Conservation (phyloP, 2,888 invertebrate species). For the Catocala nupta region DNA sequence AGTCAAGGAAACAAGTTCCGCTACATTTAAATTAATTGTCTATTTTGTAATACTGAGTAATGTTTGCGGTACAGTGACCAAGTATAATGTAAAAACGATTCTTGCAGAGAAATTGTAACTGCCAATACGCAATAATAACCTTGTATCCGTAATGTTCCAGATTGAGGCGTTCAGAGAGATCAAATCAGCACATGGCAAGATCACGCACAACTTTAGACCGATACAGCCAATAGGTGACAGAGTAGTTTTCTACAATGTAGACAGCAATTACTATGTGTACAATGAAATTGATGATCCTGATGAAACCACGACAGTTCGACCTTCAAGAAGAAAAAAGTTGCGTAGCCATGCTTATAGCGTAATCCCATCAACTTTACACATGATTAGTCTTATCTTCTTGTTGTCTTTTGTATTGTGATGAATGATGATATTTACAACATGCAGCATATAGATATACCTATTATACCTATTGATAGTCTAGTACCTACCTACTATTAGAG, state of each 20-base stretch:
- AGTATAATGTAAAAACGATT: constrained; percentile 1
- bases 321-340: constrained; percentile 60
- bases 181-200: constrained; percentile 88
- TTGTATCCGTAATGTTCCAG: constrained; percentile 74
- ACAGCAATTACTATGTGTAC: constrained; percentile 77
- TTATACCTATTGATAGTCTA: too few relatives aligned
- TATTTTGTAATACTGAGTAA: constrained; percentile 19
- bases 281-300: constrained; percentile 77
- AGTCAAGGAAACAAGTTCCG: constrained; percentile 15
- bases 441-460: too few relatives aligned
- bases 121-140: constrained; percentile 10
- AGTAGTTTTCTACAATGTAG: constrained; percentile 88
- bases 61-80: constrained; percentile 12
- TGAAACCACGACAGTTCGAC: constrained; percentile 54
- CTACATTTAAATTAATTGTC: constrained; percentile 14
- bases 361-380: constrained; percentile 28
- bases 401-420: constrained; percentile 42
- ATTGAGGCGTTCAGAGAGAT: constrained; percentile 91
- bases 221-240: constrained; percentile 93
- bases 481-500: too few relatives aligned
- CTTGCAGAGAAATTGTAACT: constrained; percentile 1
- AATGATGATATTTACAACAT: constrained; percentile 32
- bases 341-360: constrained; percentile 47
- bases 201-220: constrained; percentile 94
- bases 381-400: constrained; percentile 41